Conservation (phyloP, 2,797 vertebrate species). For the Aphelocoma californica region DNA sequence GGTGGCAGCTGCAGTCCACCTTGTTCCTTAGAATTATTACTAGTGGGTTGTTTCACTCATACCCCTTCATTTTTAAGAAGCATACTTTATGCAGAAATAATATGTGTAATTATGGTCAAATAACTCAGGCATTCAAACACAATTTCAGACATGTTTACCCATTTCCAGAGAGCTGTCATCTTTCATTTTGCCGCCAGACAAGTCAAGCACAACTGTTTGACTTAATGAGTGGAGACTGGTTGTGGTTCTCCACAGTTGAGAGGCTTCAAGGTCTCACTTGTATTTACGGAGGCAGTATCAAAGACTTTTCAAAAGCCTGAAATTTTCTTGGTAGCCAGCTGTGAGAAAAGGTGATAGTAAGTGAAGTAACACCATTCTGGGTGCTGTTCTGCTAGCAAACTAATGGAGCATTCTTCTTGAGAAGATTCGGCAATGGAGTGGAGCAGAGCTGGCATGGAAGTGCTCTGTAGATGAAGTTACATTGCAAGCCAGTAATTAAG, state of each 20-base stretch:
- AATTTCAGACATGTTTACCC: background rate
- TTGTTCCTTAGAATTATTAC: background rate
- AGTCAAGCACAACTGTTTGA: background rate
- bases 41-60: background rate
- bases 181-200: background rate
- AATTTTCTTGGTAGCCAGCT: background rate
- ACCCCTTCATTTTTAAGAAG: background rate
- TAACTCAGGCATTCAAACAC: background rate
- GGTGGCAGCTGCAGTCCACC: accelerated
- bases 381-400: background rate
- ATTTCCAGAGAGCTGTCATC: background rate
- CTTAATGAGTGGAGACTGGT: background rate
- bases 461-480: background rate
- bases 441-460: accelerated
- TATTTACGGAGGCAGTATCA: background rate
- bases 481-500: background rate
- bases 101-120: background rate
- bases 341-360: background rate
- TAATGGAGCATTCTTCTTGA: background rate
- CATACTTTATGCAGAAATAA: background rate
- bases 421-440: accelerated
- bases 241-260: background rate
- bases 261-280: background rate
- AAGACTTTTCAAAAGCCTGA: background rate
- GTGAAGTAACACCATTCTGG: background rate